Evolutionary conservation across 2,888 invertebrate genomes (phyloP), one percentile per base, ranked within the genome.

Genomic region (Labia minor): DNA sequence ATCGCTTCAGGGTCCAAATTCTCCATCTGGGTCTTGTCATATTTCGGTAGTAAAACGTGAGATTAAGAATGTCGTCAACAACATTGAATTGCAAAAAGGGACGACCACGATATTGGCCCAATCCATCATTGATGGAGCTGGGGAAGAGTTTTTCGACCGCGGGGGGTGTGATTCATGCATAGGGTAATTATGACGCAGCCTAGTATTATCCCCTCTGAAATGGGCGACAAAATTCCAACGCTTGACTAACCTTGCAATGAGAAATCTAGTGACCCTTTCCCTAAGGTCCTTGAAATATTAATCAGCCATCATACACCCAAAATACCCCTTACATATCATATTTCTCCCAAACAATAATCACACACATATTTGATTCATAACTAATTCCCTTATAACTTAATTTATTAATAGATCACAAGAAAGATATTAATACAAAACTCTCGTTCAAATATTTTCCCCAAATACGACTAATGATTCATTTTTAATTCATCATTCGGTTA

Each of bases 21-120:
- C n/a, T 49, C 49, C 49, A 49, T 49, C 49, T 49, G 49, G 49
- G 49, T 49, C 49, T 49, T 49, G 49, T 49, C 49, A 49, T 49
- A 49, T 49, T 49, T 49, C 49, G 16, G 16, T 16, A 49, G 49
- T 49, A 49, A 49, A 49, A 49, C 49, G 49, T 14, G 49, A 49
- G 49, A 49, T 49, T 49, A 49, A 49, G 49, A 49, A 49, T 49
- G 49, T 49, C 49, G 49, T n/a, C 49, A 16, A 16, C 26, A 49
- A 16, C 49, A 49, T 14, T 49, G 49, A 49, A 49, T 49, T 49
- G 49, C 49, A 49, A 49, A 49, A 49, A 49, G 49, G 49, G 49
- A n/a, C n/a, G n/a, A 49, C 49, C 49, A 49, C 49, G 49, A 49
- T 49, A 49, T 49, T 49, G 49, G 49, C 49, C 49, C 49, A 3